Base-by-base conservation (phyloP, 2,113 vertebrate genomes). In the Campylorhamphus procurvoides region DNA sequence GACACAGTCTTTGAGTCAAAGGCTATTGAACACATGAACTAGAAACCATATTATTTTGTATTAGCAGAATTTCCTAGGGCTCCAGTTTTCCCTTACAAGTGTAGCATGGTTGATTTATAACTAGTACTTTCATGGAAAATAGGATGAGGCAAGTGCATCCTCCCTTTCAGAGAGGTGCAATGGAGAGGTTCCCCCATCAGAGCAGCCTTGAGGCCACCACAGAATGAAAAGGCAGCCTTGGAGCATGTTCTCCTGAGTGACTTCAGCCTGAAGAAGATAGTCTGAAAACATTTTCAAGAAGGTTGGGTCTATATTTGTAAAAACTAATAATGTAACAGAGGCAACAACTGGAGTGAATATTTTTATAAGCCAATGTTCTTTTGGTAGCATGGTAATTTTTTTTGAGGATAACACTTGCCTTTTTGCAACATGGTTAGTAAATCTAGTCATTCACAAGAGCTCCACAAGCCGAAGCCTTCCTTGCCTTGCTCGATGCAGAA, bases 281-380 rank as follows among this genome's bases (percentile, higher is more conserved):
- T 46, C n/a, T 49, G 28, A 76, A 63, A 72, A 75, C 0, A 0
- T 52, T 23, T 25, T 23, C 71, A 40, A 58, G 49, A 40, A 28
- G 23, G 15, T 18, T 14, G 2, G 22, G 14, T 72, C n/a, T 66
- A 12, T 12, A 18, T 56, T 64, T 79, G 31, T 50, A 37, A 85
- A 68, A 72, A 22, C 23, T 12, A 69, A 20, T 15, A 69, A 60
- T 33, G 55, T 12, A 49, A n/a, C 16, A n/a, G 39, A n/a, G 39
- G 19, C 58, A 78, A 33, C 2, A 31, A 14, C 0, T 20, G 17
- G 0, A 60, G 14, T 14, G 27, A 44, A 19, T 59, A 18, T 25
- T 79, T 69, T 74, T 58, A 44, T 39, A 55, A 84, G 35, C 6
- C 42, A 28, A 5, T 50, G 3, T 58, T 80, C 8, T 78, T 81